A percentile compares a stretch with the other conserved stretches of the same genome.
Evolutionary conservation across 2,797 vertebrate species (phyloP).

Genomic region (Aeoliscus strigatus): DNA sequence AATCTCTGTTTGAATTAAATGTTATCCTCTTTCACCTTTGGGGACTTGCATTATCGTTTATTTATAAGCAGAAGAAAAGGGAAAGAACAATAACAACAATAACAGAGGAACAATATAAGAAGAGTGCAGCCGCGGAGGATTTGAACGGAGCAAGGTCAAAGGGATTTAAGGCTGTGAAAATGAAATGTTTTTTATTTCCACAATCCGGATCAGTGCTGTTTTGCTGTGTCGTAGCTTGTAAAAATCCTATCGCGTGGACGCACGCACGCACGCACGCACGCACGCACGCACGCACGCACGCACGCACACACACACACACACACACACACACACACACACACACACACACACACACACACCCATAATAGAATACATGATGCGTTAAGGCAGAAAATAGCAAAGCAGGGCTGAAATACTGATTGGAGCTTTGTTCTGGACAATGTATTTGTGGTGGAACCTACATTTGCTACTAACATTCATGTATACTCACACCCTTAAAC

Average conservation of each 20-base stretch:
- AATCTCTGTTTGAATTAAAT: slow-evolving; percentile 34
- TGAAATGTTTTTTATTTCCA: slow-evolving; percentile 51
- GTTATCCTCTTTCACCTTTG: slow-evolving; percentile 16
- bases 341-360: too few species aligned
- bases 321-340: slow-evolving; percentile 3
- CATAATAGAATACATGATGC: too few species aligned
- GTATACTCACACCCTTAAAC: too few species aligned
- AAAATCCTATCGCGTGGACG: slow-evolving; percentile 11
- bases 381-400: slow-evolving; percentile 11
- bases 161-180: slow-evolving; percentile 47
- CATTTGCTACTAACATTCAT: not conserved
- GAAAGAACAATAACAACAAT: slow-evolving; percentile 31
- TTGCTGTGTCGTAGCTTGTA: slow-evolving; percentile 29
- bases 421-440: slow-evolving; percentile 17
- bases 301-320: slow-evolving; percentile 2
- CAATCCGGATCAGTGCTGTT: slow-evolving; percentile 47
- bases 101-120: slow-evolving; percentile 20
- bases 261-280: slow-evolving; percentile 9
- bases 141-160: slow-evolving; percentile 53
- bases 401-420: slow-evolving; percentile 26
- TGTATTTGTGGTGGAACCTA: slow-evolving; percentile 1
- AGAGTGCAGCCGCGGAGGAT: slow-evolving; percentile 15
- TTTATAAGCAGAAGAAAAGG: slow-evolving; percentile 34
- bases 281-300: slow-evolving; percentile 5
- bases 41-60: slow-evolving; percentile 49